Evolutionary conservation across 2,888 invertebrate genomes (phyloP).

Genomic region (Gymnoscelis rufifasciata): DNA sequence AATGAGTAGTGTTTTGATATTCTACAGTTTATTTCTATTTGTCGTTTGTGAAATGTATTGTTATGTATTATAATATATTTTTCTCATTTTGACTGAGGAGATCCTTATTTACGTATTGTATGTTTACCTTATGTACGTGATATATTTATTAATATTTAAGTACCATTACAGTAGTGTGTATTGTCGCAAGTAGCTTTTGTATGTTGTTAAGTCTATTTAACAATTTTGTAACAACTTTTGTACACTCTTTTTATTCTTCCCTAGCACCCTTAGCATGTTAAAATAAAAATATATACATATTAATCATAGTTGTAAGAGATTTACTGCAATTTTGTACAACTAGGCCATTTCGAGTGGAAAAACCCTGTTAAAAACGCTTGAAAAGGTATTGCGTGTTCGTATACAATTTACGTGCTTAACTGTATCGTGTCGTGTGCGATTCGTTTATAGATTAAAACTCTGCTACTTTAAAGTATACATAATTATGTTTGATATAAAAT

Average conservation of each 20-base stretch:
- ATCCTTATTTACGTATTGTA: slow-evolving; percentile 54
- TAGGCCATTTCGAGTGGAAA: slow-evolving; percentile 19
- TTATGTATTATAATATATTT: slow-evolving; percentile 34
- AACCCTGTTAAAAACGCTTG: slow-evolving; percentile 21
- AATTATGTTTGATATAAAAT: slow-evolving; percentile 26
- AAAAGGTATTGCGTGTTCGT: slow-evolving; percentile 29
- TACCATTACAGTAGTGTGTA: slow-evolving; percentile 60
- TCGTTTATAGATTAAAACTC: slow-evolving; percentile 25
- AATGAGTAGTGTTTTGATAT: slow-evolving; percentile 42
- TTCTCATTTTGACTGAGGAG: slow-evolving; percentile 54
- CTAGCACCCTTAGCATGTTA: slow-evolving; percentile 68
- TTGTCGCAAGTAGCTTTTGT: slow-evolving; percentile 74
- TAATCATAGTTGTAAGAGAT: slow-evolving; percentile 23
- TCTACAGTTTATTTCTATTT: slow-evolving; percentile 36
- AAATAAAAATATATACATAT: slow-evolving; percentile 30
- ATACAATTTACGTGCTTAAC: slow-evolving; percentile 25
- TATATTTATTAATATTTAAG: slow-evolving; percentile 62
- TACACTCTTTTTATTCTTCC: slow-evolving; percentile 78
- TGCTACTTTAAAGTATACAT: slow-evolving; percentile 28
- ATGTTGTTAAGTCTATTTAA: slow-evolving; percentile 75
- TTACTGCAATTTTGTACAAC: slow-evolving; percentile 28
- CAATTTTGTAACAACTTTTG: slow-evolving; percentile 76
- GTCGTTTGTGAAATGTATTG: slow-evolving; percentile 39
- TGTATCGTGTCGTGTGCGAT: slow-evolving; percentile 31
- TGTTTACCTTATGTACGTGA: slow-evolving; percentile 63